Base-by-base conservation (phyloP, 2,797 vertebrate species). In the Aphelocoma californica region DNA sequence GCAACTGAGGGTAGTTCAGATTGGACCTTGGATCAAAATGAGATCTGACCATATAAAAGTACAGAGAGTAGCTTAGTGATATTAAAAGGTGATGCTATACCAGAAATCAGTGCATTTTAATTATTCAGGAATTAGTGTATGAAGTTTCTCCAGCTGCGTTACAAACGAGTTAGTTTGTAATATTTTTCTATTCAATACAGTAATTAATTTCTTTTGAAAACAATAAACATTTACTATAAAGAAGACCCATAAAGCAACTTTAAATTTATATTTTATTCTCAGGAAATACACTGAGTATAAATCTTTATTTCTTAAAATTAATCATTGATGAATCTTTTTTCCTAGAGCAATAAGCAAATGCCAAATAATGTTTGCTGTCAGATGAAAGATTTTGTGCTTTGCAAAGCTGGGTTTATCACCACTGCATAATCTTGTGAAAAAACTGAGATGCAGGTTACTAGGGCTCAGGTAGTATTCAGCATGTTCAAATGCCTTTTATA, bases 21-120 rank as follows among this genome's bases (percentile, higher is more conserved):
- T 60, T 93, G 85, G 50, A 86, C 88, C 69, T 67, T 88, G 84
- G 80, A 87, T 91, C 77, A 82, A 40, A 94, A 90, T 54, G 64
- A 84, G 24, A 44, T 86, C 75, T 91, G 58, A 40, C 67, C 67
- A 9, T 77, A 24, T 48, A 88, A 96, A 96, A 86, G 36, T 89
- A 77, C 95, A 72, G 38, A 51, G 66, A 73, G 14, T 17, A 57
- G 38, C 90, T 92, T 88, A 73, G 66, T 77, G 82, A 21, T 84
- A 66, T 72, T 17, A 15, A 71, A 66, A 83, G 62, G 36, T 79
- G 36, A 36, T 61, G 29, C 53, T 73, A 4, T 36, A 3, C 66
- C 61, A 38, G 88, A 90, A 90, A 91, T 77, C 53, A 74, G 36
- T 72, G 56, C 58, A 56, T 90, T 91, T 86, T 67, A 53, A 67